Evolutionary conservation across 92 coral and sea anemone genomes (phyloP).

Genomic region (Diadumene lineata): DNA sequence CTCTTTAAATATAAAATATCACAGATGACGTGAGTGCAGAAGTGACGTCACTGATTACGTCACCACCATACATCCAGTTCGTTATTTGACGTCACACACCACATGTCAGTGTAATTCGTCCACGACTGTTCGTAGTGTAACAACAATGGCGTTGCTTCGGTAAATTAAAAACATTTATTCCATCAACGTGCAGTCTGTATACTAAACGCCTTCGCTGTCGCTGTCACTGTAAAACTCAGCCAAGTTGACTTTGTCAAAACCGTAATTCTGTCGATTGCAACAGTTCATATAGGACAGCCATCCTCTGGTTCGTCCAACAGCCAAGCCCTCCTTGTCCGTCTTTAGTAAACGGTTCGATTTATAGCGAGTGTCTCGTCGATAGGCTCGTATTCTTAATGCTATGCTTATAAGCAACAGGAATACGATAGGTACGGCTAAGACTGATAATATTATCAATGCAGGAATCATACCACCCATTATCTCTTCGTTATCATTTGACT

Average conservation of each 20-base stretch:
- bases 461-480: constrained; percentile 65
- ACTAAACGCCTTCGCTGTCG: constrained; percentile 89
- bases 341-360: constrained; percentile 43
- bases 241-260: constrained; percentile 75
- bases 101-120: too few relatives aligned
- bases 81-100: too few relatives aligned
- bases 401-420: constrained; percentile 79
- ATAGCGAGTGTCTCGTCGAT: constrained; percentile 61
- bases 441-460: constrained; percentile 76
- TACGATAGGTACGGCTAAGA: constrained; percentile 78
- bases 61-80: too few relatives aligned
- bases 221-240: constrained; percentile 86
- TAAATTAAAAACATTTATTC: not conserved
- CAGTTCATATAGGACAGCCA: constrained; percentile 95
- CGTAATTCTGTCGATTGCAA: constrained; percentile 67
- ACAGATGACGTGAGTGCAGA: too few relatives aligned
- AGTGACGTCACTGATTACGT: too few relatives aligned
- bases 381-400: constrained; percentile 74
- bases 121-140: not conserved
- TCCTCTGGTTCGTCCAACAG: constrained; percentile 68
- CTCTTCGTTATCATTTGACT: constrained; percentile 20
- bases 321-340: constrained; percentile 48
- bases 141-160: not conserved
- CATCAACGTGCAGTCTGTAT: too few relatives aligned
- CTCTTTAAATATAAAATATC: too few relatives aligned